Evolutionary conservation across 2,888 invertebrate species (phyloP), one percentile per base, ranked within the genome.

Genomic region (Morinoia aosen): DNA sequence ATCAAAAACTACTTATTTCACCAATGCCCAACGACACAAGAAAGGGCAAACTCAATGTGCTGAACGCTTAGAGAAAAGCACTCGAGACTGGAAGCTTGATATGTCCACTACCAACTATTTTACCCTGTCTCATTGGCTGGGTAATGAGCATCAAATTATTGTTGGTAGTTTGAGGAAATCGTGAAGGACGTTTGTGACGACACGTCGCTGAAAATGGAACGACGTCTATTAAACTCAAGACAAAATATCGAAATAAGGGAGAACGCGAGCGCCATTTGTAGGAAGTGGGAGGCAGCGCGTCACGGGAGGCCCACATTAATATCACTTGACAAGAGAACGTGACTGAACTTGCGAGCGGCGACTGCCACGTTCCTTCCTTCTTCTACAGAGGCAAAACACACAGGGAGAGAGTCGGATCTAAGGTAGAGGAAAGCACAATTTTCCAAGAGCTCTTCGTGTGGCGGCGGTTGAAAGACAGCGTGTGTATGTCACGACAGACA

Each of bases 301-400:
- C 90, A 33, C 40, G 14, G 90, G 39, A 19, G 48, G 40, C 40
- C 48, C 90, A 90, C 90, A 90, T 90, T 90, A 90, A 90, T 90
- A 90, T 90, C 90, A 90, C 90, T 90, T 90, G 39, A 90, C 90
- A 90, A 48, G 90, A 40, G 90, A 90, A 90, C 90, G 90, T 90
- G 90, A 90, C 90, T 16, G 48, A 40, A 90, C 90, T 90, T 40
- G 40, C 40, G 90, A 90, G 90, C 39, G 16, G 90, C 39, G 40
- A 40, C 90, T 3, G 76, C 76, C 39, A 90, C 2, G 90, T 90
- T 90, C 48, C 48, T 48, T 48, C 48, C 48, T 48, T 48, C 90
- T 90, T 90, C 8, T 76, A 90, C 90, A 90, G 90, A 11, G 90
- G 90, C 90, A 90, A 90, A 90, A 90, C 90, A 39, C 90, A 90